Evolutionary conservation across 2,113 vertebrate genomes (phyloP), one percentile per base, ranked within the genome.

Genomic region (Percopsis transmontana): DNA sequence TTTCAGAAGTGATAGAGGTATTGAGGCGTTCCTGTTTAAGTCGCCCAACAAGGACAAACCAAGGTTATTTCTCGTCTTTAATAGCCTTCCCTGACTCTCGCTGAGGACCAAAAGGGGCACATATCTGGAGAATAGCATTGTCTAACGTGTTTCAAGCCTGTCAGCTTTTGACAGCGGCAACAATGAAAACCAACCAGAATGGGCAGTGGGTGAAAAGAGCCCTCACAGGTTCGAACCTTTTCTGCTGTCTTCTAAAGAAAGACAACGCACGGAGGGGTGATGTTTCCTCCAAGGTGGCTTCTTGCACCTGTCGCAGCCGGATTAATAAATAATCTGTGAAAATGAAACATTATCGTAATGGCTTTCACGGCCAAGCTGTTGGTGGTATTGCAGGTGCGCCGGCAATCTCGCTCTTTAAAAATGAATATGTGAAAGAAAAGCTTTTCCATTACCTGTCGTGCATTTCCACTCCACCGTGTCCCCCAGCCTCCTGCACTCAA

Each of bases 291-390:
- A 75, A 72, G 77, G 77, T 74, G 74, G 83, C 80, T 88, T 89
- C 84, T 90, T 81, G 78, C 90, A 88, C 85, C 75, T 93, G 70
- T 60, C 81, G 44, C 70, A 64, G 76, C 76, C 40, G 50, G 76
- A 92, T 92, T 81, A 93, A 93, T 92, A 92, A 93, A 87, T 92
- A 82, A 92, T 91, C 86, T 77, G 74, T 74, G 82, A 84, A 88
- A 91, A 88, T 91, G 88, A 73, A 56, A 68, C 77, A 66, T 88
- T 87, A 91, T 88, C 88, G 87, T 82, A 90, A 88, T 89, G 89
- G 89, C 88, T 92, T 88, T 91, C 82, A 85, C 74, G 85, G 79
- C 78, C 59, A 70, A 74, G n/a, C 72, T 42, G 68, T 68, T 61
- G 75, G 75, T 68, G 78, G 85, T 53, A 56, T 62, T 18, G 59